Base-by-base conservation (phyloP, 2,888 invertebrate genomes). In the Pyrgus malvae region DNA sequence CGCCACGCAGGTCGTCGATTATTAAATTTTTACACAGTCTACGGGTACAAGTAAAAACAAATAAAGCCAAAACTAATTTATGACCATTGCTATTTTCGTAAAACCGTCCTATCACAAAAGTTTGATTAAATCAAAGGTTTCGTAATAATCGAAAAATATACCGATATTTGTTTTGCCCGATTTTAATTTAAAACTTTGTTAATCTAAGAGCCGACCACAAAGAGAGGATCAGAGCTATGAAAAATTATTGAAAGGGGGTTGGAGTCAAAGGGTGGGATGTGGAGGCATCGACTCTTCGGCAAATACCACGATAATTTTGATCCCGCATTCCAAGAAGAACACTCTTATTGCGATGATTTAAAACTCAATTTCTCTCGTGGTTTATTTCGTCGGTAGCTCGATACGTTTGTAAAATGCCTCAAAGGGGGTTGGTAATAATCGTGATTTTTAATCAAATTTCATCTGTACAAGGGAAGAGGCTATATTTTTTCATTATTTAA, bases 401-500 rank as follows among this genome's bases (percentile, higher is more conserved):
- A 62, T 74, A 62, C 64, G 61, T 65, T 68, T 72, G 78, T 72
- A 71, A 74, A 75, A 76, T 78, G 76, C 69, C 78, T 65, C 69
- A 74, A 75, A 79, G 85, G 86, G 81, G 80, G 81, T 66, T 69
- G 71, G 88, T 87, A 90, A 90, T 90, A 90, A 90, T 91, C 90
- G 90, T 90, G 91, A 90, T 90, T 91, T 91, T 91, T 91, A 91
- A 91, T 91, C 90, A 91, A 90, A 90, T 91, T 90, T 90, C 89
- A 87, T 86, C 89, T 83, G 87, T 83, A 84, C 81, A 85, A 86
- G 86, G 87, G 84, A 83, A 85, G 86, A 86, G 83, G 85, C 83
- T 84, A 87, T 89, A 89, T 89, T 88, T 90, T 89, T 89, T 88
- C 89, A 89, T 89, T 89, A 90, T 90, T 89, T 89, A 89, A 90